Evolutionary conservation across 2,888 invertebrate species (phyloP).

Genomic region (Caenorhabditis sp.): DNA sequence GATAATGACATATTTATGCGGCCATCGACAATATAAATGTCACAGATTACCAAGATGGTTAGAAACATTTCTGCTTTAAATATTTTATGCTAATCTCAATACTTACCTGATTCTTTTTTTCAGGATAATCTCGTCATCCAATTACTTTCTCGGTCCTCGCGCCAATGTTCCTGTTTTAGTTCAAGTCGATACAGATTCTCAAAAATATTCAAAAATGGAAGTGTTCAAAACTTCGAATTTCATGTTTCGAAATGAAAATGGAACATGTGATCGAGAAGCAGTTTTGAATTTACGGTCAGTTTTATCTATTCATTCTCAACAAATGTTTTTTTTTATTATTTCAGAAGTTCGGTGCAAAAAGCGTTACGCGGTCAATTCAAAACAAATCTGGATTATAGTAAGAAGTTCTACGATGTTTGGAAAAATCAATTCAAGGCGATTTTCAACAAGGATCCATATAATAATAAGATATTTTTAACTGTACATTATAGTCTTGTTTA

Average conservation of each 20-base stretch:
- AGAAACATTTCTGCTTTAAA: no score
- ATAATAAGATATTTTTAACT: neutral
- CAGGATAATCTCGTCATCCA: slow-evolving; percentile 43
- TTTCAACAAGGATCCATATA: neutral
- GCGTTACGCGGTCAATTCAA: neutral
- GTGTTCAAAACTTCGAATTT: slow-evolving; percentile 42
- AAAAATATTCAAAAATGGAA: slow-evolving; percentile 42
- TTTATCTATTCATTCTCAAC: neutral
- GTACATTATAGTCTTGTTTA: neutral
- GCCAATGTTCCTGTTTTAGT: slow-evolving; percentile 40
- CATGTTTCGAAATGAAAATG: slow-evolving; percentile 41
- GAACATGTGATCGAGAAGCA: slow-evolving; percentile 31
- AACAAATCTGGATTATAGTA: neutral
- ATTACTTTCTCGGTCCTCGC: slow-evolving; percentile 46
- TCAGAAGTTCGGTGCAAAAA: neutral
- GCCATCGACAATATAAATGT: slow-evolving; percentile 44
- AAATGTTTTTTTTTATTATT: neutral
- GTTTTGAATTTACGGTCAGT: slow-evolving; percentile 38
- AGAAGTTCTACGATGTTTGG: neutral
- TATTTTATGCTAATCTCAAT: no score
- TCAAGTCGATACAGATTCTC: slow-evolving; percentile 37
- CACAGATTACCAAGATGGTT: slow-evolving; percentile 24
- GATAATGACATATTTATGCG: slow-evolving; percentile 57
- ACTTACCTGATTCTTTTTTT: no score
- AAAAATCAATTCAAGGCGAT: neutral